phyloP scores from a whole-genome alignment of 2,797 vertebrate species.

The Coluber constrictor region DNA sequence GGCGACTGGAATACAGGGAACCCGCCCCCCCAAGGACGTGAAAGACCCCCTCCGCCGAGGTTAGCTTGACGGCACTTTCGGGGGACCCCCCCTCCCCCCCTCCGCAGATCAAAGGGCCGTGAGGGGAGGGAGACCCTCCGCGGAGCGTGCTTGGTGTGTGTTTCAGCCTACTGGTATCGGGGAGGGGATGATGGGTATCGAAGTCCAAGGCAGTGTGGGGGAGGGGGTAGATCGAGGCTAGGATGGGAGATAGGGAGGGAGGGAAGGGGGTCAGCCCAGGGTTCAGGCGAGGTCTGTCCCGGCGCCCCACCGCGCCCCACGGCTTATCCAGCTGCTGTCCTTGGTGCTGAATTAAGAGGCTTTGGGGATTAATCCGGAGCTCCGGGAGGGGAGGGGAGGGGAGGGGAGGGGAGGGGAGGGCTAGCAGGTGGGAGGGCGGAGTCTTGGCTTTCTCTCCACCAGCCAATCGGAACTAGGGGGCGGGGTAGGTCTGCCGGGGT shows the following conservation, averaged over 20 bases:
- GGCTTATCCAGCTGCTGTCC: neutral
- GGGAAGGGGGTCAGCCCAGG: neutral
- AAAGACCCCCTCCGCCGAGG: neutral
- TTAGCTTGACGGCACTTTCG: neutral
- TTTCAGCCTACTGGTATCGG: neutral
- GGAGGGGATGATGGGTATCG: neutral
- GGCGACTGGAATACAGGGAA: neutral
- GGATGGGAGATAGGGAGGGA: neutral
- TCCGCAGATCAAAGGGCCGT: neutral
- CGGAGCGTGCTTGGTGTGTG: neutral
- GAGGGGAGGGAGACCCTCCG: too few species aligned
- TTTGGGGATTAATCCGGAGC: neutral
- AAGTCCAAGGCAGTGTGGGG: neutral
- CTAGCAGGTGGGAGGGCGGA: neutral
- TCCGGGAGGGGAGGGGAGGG: too few species aligned
- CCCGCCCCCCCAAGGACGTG: neutral
- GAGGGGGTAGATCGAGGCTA: neutral
- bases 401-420: neutral
- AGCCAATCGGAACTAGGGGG: neutral
- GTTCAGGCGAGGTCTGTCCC: neutral
- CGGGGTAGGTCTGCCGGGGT: neutral
- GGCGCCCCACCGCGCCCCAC: rapidly evolving
- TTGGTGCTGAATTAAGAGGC: neutral
- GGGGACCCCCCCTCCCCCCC: neutral
- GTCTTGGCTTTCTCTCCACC: neutral